These are phyloP conservation scores for Diplodus puntazzo DNA, from an alignment of 2,797 vertebrate species.

Conservation along the genomic window DNA sequence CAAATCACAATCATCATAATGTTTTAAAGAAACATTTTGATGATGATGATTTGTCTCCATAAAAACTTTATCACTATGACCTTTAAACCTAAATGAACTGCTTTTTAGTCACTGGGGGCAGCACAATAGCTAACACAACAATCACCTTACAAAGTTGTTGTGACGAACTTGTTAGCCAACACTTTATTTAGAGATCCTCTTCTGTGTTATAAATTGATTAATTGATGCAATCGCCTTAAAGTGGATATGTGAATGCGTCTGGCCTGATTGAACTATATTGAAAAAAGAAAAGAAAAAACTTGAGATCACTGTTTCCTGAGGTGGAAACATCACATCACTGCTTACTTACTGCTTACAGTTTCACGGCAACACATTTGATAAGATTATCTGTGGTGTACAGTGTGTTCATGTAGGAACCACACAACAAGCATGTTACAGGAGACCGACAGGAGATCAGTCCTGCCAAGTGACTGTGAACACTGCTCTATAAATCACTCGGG, in stretches of 20 bases:
- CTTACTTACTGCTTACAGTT: background rate
- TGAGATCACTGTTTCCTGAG: background rate
- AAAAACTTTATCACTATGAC: too few species aligned
- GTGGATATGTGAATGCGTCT: too few species aligned
- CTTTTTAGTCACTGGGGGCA: background rate
- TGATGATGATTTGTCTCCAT: too few species aligned
- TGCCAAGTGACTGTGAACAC: slow-evolving; percentile 17
- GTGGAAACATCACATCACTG: background rate
- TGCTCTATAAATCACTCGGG: slow-evolving; percentile 68
- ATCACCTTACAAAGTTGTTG: background rate
- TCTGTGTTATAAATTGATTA: too few species aligned
- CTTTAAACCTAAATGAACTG: background rate
- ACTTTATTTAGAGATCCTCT: too few species aligned
- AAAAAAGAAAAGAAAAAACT: background rate
- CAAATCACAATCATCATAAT: too few species aligned
- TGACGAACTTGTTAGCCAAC: too few species aligned
- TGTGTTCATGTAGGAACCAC: background rate
- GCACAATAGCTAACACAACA: background rate
- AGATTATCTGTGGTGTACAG: background rate
- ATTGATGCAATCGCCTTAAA: background rate
- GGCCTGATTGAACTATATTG: background rate
- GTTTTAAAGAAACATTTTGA: too few species aligned
- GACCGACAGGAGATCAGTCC: slow-evolving; percentile 20
- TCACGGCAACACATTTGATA: background rate
- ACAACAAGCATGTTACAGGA: slow-evolving; percentile 8